Evolutionary conservation across 1,140 invertebrate genomes (phyloP), one percentile per base, ranked within the genome.

Genomic region (Aleiodes sp.): DNA sequence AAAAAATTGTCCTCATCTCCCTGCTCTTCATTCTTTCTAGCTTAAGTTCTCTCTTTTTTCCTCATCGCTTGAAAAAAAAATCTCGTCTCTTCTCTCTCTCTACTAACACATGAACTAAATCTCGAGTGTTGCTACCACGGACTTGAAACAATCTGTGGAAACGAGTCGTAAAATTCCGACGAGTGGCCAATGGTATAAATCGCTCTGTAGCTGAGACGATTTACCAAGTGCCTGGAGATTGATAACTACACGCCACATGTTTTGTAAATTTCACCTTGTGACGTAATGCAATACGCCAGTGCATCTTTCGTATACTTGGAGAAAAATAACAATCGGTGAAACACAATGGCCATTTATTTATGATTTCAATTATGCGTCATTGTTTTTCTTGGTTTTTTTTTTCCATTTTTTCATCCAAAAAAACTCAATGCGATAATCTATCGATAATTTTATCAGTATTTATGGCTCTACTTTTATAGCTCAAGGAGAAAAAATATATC

Each of bases 131-230:
- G 12, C 52, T 52, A 4, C 7, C n/a, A 14, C 29, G 16, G 19
- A 19, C 19, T 26, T 24, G 8, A 63, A 70, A 70, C 60, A 70
- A 70, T 70, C 59, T 63, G 56, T 57, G 35, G 33, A 65, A 65
- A 60, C 35, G 12, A 70, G 62, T 70, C 68, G 63, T 70, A 61
- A 70, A 70, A 70, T 43, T 65, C 39, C 10, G 7, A 59, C 28
- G 43, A 68, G 24, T 63, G 41, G 29, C 16, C 26, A 24, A 61
- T 39, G 9, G 61, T 64, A 62, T 52, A 57, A 69, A 56, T 56
- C 52, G 61, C 9, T 31, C 14, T 10, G 59, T 16, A 29, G 31
- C 12, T 19, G 14, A 29, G 14, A 62, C 52, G 52, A 26, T 61
- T 28, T 65, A 65, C 62, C 10, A 70, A 70, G 62, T 65, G 39